phyloP scores from a whole-genome alignment of 2,888 invertebrate genomes.

The Eremobia ochroleuca region DNA sequence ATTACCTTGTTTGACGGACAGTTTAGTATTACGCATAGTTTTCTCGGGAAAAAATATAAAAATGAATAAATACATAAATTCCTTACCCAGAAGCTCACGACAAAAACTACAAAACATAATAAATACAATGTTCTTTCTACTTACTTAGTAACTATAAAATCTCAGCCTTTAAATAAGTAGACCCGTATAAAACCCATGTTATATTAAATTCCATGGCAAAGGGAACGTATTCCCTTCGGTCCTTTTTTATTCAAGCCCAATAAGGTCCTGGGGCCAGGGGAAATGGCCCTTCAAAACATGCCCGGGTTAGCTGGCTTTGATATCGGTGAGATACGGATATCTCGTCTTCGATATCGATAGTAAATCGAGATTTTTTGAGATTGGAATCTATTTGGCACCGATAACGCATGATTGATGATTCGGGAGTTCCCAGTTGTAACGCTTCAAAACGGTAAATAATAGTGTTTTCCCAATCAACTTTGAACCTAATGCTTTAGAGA shows the following conservation, averaged over 20 bases:
- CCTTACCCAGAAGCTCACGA: not conserved
- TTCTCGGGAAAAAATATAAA: not conserved
- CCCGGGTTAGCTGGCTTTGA: constrained; percentile 34
- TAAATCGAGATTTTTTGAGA: constrained; percentile 3
- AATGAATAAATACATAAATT: constrained; percentile 19
- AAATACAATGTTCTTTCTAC: constrained; percentile 1
- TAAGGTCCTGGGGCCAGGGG: constrained; percentile 41
- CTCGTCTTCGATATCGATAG: not conserved
- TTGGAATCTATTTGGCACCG: constrained; percentile 2
- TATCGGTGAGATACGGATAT: constrained; percentile 15
- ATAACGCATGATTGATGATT: constrained; percentile 19
- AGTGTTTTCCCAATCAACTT: no score
- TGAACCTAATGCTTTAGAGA: no score
- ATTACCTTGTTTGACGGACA: not conserved
- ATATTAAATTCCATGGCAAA: constrained; percentile 65
- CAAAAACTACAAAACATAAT: not conserved
- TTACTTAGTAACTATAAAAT: constrained; percentile 48
- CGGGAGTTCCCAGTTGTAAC: not conserved
- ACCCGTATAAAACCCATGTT: constrained; percentile 56
- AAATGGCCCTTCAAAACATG: constrained; percentile 49
- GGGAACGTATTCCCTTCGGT: constrained; percentile 23
- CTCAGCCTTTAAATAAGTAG: constrained; percentile 45
- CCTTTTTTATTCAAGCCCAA: constrained; percentile 53
- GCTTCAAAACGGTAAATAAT: not conserved
- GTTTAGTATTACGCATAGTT: constrained; percentile 22